phyloP scores from a whole-genome alignment of 2,113 vertebrate species.

The Oryzias javanicus region DNA sequence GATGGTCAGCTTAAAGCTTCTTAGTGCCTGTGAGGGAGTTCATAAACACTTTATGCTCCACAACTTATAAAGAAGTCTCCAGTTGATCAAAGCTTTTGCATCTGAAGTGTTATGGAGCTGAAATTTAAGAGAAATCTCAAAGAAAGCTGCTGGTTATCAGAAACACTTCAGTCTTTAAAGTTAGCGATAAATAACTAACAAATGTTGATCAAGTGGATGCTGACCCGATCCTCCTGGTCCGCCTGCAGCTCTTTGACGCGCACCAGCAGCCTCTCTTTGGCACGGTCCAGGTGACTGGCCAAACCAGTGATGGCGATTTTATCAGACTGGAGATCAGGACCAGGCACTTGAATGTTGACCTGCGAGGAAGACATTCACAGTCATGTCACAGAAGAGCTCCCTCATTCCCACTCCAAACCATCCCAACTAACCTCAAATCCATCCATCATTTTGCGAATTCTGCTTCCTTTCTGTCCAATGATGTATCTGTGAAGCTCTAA shows the following conservation, averaged over 20 bases:
- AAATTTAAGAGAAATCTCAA: too few relatives aligned
- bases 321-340: slow-evolving; percentile 92
- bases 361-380: slow-evolving; percentile 47
- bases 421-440: slow-evolving; percentile 88
- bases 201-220: slow-evolving; percentile 26
- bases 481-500: slow-evolving; percentile 98
- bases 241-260: slow-evolving; percentile 92
- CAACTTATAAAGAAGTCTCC: too few relatives aligned
- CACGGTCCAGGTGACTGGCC: slow-evolving; percentile 86
- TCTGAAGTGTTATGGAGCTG: background rate
- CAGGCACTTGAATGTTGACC: slow-evolving; percentile 99
- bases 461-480: slow-evolving; percentile 97
- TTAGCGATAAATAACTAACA: background rate
- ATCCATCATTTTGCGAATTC: slow-evolving; percentile 99
- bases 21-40: slow-evolving; percentile 80
- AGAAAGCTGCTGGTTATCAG: too few relatives aligned
- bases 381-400: too few relatives aligned
- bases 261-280: slow-evolving; percentile 89
- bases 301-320: slow-evolving; percentile 92
- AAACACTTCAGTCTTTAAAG: too few relatives aligned
- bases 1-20: slow-evolving; percentile 94
- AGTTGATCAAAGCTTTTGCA: background rate
- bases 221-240: slow-evolving; percentile 95
- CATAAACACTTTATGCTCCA: too few relatives aligned
- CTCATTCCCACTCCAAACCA: background rate